Conservation (phyloP, 2,113 vertebrate species). For the Malurus alboscapulatus region DNA sequence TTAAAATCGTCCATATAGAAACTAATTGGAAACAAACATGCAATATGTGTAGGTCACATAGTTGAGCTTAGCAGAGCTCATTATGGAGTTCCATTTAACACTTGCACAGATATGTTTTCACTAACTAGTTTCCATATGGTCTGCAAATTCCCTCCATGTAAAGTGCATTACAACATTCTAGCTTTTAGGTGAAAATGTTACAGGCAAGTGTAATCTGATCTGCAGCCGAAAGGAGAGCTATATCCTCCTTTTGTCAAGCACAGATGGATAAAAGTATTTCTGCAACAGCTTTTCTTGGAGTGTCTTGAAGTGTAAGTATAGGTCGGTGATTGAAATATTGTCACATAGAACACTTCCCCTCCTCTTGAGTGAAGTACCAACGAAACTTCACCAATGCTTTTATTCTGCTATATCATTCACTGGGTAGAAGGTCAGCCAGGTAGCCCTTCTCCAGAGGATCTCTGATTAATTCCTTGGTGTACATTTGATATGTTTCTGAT, state of each 20-base stretch:
- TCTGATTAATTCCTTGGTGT: neutral
- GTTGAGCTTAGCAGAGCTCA: neutral
- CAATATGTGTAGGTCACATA: slow-evolving; percentile 9
- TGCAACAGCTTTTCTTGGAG: neutral
- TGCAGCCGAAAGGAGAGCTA: neutral
- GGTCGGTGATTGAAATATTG: neutral
- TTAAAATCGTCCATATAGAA: neutral
- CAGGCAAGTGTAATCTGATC: slow-evolving; percentile 31
- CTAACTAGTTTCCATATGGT: slow-evolving; percentile 48
- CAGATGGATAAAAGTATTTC: slow-evolving; percentile 33
- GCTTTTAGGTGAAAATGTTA: slow-evolving; percentile 57
- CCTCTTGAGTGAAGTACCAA: neutral
- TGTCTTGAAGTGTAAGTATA: neutral
- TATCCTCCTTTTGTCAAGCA: slow-evolving; percentile 2
- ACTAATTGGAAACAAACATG: slow-evolving; percentile 37
- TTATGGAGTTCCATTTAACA: slow-evolving; percentile 32
- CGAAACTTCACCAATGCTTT: neutral
- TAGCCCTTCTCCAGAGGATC: neutral
- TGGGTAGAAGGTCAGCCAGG: neutral
- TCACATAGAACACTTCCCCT: neutral
- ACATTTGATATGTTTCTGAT: neutral
- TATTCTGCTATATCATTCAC: neutral
- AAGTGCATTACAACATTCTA: slow-evolving; percentile 33
- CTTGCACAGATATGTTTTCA: slow-evolving; percentile 38
- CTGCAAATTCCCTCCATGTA: slow-evolving; percentile 31